Conservation (phyloP, 2,888 invertebrate genomes). For the Sinotaia quadrata region DNA sequence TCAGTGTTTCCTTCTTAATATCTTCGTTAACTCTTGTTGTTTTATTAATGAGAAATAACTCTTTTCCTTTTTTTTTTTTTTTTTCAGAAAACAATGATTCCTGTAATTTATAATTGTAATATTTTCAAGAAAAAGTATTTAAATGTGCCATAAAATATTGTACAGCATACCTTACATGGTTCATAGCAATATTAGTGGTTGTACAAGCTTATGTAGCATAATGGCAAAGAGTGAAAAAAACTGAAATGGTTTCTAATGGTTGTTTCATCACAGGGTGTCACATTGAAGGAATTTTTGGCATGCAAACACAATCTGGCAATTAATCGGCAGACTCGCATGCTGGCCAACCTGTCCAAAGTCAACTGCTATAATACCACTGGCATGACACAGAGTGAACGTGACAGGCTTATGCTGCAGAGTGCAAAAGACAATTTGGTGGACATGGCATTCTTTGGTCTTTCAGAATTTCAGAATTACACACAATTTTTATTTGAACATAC, state of each 20-base stretch:
- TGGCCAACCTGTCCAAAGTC: constrained; percentile 93
- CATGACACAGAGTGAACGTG: constrained; percentile 46
- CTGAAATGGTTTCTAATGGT: not conserved
- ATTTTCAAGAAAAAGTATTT: too few relatives aligned
- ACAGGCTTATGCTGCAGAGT: constrained; percentile 86
- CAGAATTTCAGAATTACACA: constrained; percentile 87
- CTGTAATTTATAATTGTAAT: too few relatives aligned
- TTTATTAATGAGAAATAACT: too few relatives aligned
- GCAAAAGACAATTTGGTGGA: constrained; percentile 92
- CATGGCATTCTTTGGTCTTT: constrained; percentile 98
- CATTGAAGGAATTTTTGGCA: constrained; percentile 89
- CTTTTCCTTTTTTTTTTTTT: too few relatives aligned
- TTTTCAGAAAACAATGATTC: too few relatives aligned
- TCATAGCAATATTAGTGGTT: too few relatives aligned
- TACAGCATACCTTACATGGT: too few relatives aligned
- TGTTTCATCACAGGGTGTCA: constrained; percentile 78
- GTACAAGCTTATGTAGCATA: too few relatives aligned
- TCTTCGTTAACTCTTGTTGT: too few relatives aligned
- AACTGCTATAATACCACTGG: constrained; percentile 87
- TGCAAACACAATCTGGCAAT: constrained; percentile 93
- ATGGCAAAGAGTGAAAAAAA: too few relatives aligned
- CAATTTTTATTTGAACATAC: constrained; percentile 71
- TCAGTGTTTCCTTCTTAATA: too few relatives aligned
- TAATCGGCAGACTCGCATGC: constrained; percentile 97
- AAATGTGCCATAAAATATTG: too few relatives aligned